Percentiles rank a stretch among this genome's conserved stretches.
These are phyloP conservation scores for Diploptera punctata DNA, from an alignment of 2,888 invertebrate species.

Conservation along the genomic window DNA sequence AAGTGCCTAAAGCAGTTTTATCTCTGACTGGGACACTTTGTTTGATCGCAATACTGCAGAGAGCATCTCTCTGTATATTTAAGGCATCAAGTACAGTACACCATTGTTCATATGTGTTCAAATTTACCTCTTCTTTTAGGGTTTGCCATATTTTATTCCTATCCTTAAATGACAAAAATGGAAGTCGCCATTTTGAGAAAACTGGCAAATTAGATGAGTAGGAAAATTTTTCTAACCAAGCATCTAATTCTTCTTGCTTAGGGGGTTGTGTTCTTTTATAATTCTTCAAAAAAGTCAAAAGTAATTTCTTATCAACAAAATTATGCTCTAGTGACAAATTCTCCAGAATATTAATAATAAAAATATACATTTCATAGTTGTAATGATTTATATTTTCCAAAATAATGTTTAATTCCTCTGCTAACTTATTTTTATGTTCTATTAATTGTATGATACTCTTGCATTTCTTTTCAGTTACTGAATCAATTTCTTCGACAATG, in stretches of 20 bases:
- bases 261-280: background rate
- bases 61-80: background rate
- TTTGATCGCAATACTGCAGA: background rate
- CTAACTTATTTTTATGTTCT: background rate
- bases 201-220: background rate
- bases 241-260: background rate
- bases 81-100: background rate
- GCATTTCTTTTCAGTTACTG: background rate
- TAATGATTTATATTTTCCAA: background rate
- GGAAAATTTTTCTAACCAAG: background rate
- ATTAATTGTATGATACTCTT: background rate
- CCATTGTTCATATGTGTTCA: slow-evolving; percentile 59
- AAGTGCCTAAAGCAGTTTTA: background rate
- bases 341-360: slow-evolving; percentile 2
- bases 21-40: background rate
- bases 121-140: slow-evolving; percentile 55
- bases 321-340: background rate
- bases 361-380: background rate
- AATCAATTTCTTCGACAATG: background rate
- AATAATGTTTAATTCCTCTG: background rate
- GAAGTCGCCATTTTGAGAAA: background rate
- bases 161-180: background rate
- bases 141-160: slow-evolving; percentile 1
- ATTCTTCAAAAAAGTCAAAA: background rate
- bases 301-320: background rate